Evolutionary conservation across 2,113 vertebrate species (phyloP).

Genomic region (Myocastor coypus): DNA sequence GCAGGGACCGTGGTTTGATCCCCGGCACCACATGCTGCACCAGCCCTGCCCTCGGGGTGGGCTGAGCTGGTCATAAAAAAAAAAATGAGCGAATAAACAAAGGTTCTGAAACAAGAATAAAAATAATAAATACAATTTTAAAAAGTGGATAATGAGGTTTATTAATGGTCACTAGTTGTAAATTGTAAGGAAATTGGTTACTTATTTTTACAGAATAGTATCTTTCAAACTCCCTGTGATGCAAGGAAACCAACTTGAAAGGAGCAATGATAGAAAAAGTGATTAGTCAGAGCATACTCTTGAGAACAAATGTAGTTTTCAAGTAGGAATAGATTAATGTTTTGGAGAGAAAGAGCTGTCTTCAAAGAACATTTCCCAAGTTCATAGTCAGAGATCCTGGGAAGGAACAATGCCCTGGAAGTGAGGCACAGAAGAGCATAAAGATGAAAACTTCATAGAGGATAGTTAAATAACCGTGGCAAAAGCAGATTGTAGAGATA

Average conservation of each 20-base stretch:
- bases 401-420: neutral
- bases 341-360: neutral
- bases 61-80: too few relatives aligned
- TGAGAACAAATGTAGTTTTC: neutral
- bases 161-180: neutral
- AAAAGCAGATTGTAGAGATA: neutral
- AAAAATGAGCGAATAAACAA: too few relatives aligned
- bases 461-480: neutral
- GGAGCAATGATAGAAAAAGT: neutral
- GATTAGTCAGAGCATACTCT: neutral
- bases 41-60: too few relatives aligned
- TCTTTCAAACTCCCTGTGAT: neutral
- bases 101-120: too few relatives aligned
- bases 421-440: neutral
- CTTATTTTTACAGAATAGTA: neutral
- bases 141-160: neutral
- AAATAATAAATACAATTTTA: too few relatives aligned
- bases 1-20: too few relatives aligned
- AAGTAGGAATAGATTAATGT: neutral
- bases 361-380: neutral
- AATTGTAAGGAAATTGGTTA: neutral
- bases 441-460: neutral
- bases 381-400: neutral
- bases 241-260: neutral
- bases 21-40: too few relatives aligned